A percentile compares a stretch with the other conserved stretches of the same genome.
phyloP scores from a whole-genome alignment of 1,140 invertebrate genomes.

The Phocides pigmalion region DNA sequence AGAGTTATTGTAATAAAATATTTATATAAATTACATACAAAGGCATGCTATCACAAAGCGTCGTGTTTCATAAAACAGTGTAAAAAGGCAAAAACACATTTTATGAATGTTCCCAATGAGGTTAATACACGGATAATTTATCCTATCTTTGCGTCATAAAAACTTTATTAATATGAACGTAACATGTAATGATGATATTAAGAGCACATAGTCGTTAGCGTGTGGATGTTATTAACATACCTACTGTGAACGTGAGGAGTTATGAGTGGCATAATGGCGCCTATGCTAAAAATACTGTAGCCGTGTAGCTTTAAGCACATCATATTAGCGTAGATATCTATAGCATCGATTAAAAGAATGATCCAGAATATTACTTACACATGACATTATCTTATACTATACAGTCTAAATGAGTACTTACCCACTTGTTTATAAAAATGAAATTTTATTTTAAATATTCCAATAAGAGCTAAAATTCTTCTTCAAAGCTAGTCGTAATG shows the following conservation, averaged over 20 bases:
- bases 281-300: slow-evolving; percentile 4
- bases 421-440: too few species aligned
- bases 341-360: too few species aligned
- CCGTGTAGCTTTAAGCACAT: neutral
- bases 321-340: neutral
- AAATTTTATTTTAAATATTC: too few species aligned
- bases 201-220: slow-evolving; percentile 6
- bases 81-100: neutral
- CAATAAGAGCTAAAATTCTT: too few species aligned
- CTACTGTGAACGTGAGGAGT: neutral
- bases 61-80: neutral
- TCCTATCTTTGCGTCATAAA: slow-evolving; percentile 9
- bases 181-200: slow-evolving; percentile 4
- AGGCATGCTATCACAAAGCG: neutral
- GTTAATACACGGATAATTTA: slow-evolving; percentile 2
- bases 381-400: too few species aligned
- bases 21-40: neutral
- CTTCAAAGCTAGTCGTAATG: too few species aligned
- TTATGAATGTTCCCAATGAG: neutral
- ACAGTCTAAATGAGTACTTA: too few species aligned
- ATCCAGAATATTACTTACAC: too few species aligned
- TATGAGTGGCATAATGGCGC: neutral
- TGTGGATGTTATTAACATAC: slow-evolving; percentile 3
- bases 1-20: neutral
- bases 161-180: neutral